Percentiles rank a stretch among this genome's conserved stretches.
These are phyloP conservation scores for Lindbergichthys nudifrons DNA, from an alignment of 2,797 vertebrate genomes.

Conservation along the genomic window DNA sequence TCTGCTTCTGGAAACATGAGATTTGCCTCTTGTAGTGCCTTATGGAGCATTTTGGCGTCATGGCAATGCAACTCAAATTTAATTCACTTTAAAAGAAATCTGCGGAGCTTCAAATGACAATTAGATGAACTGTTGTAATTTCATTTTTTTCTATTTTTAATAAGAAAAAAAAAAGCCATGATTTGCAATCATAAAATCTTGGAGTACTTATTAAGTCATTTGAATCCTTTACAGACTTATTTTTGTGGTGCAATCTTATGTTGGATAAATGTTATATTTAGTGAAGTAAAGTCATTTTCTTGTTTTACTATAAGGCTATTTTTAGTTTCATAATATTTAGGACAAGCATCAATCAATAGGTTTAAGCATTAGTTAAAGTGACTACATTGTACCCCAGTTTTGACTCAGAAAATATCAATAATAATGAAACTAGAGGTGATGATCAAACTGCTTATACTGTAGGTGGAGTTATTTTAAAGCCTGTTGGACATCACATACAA, in stretches of 20 bases:
- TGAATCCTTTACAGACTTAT: conserved; percentile 76
- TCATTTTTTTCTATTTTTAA: conserved; percentile 74
- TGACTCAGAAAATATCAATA: conserved; percentile 55
- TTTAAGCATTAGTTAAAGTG: conserved; percentile 62
- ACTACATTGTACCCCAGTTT: conserved; percentile 55
- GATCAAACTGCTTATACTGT: conserved; percentile 51
- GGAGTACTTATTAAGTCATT: conserved; percentile 76
- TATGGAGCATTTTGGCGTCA: conserved; percentile 94
- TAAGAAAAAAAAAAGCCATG: conserved; percentile 89
- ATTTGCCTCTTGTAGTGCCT: conserved; percentile 95
- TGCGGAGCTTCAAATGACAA: conserved; percentile 73
- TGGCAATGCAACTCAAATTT: conserved; percentile 92
- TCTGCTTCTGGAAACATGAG: conserved; percentile 89
- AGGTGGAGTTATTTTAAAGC: conserved; percentile 51
- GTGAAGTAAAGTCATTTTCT: conserved; percentile 79
- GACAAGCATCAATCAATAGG: conserved; percentile 65
- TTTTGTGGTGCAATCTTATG: conserved; percentile 82
- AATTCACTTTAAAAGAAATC: conserved; percentile 86
- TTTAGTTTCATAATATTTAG: conserved; percentile 78
- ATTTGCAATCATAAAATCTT: conserved; percentile 88
- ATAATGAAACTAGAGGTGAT: conserved; percentile 55
- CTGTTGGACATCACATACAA: conserved; percentile 50
- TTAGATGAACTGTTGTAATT: conserved; percentile 69
- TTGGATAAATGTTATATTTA: conserved; percentile 82
- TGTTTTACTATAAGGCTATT: conserved; percentile 79